Evolutionary conservation across 2,888 invertebrate genomes (phyloP).

Genomic region (Drosophila flavopinicola): DNA sequence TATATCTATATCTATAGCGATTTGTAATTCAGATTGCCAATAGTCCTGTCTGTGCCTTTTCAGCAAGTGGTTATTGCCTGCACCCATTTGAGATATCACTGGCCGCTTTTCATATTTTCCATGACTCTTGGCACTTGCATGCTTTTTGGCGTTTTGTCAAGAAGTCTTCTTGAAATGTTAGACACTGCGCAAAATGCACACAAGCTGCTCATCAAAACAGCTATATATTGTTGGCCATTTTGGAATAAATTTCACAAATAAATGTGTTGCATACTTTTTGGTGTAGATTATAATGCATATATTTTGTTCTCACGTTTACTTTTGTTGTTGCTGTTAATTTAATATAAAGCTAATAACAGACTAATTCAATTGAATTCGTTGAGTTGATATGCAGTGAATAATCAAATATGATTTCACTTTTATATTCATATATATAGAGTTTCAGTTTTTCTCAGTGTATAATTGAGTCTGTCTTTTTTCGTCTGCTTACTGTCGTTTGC

Average conservation of each 20-base stretch:
- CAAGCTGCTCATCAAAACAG: too few species aligned
- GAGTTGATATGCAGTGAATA: too few species aligned
- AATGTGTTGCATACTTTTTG: too few species aligned
- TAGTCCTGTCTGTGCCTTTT: not conserved
- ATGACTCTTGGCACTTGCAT: conserved; percentile 31
- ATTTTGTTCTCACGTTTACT: too few species aligned
- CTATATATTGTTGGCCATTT: too few species aligned
- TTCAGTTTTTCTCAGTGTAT: conserved; percentile 8
- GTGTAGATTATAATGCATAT: too few species aligned
- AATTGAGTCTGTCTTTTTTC: conserved; percentile 2
- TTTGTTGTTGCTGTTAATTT: too few species aligned
- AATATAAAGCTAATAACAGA: too few species aligned
- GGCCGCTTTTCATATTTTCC: conserved; percentile 56
- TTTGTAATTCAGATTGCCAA: conserved; percentile 8
- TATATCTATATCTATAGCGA: not conserved
- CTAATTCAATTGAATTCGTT: too few species aligned
- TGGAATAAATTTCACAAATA: too few species aligned
- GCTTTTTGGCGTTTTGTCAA: conserved; percentile 81
- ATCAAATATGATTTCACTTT: too few species aligned
- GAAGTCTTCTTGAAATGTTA: conserved; percentile 42
- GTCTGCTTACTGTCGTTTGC: conserved; percentile 36
- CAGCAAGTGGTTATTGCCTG: conserved; percentile 25
- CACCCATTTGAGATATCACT: conserved; percentile 35
- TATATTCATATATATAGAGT: not conserved
- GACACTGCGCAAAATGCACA: conserved; percentile 12